Evolutionary conservation across 2,113 vertebrate species (phyloP), one percentile per base, ranked within the genome.

Genomic region (Percopsis transmontana): DNA sequence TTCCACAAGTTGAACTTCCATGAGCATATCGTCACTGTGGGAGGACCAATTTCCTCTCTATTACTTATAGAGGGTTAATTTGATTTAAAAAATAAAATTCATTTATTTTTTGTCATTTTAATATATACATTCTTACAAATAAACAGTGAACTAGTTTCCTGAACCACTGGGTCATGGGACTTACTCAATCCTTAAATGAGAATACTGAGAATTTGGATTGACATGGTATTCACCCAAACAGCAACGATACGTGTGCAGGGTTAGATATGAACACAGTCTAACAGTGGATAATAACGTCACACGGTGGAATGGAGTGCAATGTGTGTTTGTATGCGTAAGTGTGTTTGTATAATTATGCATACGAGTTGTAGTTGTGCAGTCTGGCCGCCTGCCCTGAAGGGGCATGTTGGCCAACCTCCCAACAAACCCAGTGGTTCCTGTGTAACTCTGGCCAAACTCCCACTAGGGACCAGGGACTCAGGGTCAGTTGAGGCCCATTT

Each of bases 381-480:
- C 77, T 87, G 82, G 68, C 70, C 66, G 45, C 56, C 64, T 76
- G 80, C 82, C 85, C 82, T 15, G 27, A 67, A 33, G 82, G 78
- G 77, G 75, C 74, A 85, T 85, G 67, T 82, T 86, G 83, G 81
- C 80, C 82, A 83, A 83, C 74, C 78, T 77, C 75, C 74, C 21
- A 62, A 88, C 73, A 84, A 83, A 90, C 82, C 77, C 81, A 68
- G 19, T 75, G 68, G 80, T 86, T 88, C 84, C 85, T 87, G 83
- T 80, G 63, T 61, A 76, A 70, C 62, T 69, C 68, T 70, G 77
- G 71, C 79, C 76, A 65, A 70, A 80, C 78, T 88, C 79, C 80
- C 81, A 85, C 70, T 52, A 79, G 68, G 73, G 79, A 80, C 72
- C 72, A 21, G 40, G 70, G 24, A 24, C 41, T 41, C 41, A 55